Base-by-base conservation (phyloP, 92 coral and sea anemone genomes). In the Bergia sp. region DNA sequence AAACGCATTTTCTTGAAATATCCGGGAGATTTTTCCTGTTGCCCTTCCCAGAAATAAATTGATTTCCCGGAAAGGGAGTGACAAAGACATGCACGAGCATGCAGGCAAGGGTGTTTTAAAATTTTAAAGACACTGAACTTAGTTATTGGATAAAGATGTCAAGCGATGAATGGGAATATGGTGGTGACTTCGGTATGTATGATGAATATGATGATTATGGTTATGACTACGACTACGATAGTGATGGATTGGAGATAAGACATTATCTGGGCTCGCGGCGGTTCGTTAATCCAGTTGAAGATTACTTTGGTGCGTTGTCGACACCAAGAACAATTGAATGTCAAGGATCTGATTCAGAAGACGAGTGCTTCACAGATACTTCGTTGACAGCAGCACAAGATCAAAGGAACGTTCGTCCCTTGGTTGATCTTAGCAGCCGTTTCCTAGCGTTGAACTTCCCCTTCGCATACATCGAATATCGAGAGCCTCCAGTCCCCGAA, bases 401-500 rank as follows among this genome's bases (percentile, higher is more conserved):
- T 72, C 76, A 72, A 72, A 72, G 76, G 6, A 1, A 89, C 20
- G 90, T 90, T 36, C 49, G 37, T 7, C 74, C 96, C 38, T 92
- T 96, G 43, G 92, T 90, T 55, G 96, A 94, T 76, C 66, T 84
- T 61, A 94, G 98, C 53, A 81, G 94, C 58, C 90, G 86, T 45
- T 88, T 92, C 79, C 77, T 96, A 76, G 96, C 98, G 0, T 44
- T 90, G 53, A 92, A 85, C 47, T 96, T 94, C 79, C 98, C 98
- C 23, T 96, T 96, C 86, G 98, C 95, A 12, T 96, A 90, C 76
- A 87, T 96, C 38, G 96, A 96, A 90, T 93, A 94, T 80, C 88
- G 98, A 66, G 55, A 71, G 40, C 98, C 98, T 11, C 98, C 98
- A 16, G 82, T 96, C 11, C 96, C 98, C 42, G 98, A 96, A 78